Evolutionary conservation across 2,797 vertebrate species (phyloP).

Genomic region (Tapirus indicus): DNA sequence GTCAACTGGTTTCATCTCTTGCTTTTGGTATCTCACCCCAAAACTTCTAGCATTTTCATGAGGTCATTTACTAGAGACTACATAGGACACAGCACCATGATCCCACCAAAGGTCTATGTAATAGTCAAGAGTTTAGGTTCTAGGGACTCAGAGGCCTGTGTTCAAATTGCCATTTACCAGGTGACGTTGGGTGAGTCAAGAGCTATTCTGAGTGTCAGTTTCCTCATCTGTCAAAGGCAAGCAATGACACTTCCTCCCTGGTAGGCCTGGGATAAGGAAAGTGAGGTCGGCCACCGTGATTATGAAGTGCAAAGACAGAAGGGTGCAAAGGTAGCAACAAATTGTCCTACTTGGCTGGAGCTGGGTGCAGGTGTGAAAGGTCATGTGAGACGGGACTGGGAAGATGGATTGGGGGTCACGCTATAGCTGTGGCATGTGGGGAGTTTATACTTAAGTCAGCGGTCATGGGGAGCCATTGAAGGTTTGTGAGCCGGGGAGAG

Average conservation of each 20-base stretch:
- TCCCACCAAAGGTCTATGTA: not conserved
- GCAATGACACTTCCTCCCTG: not conserved
- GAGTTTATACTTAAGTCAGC: not conserved
- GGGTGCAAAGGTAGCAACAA: not conserved
- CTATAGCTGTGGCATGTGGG: not conserved
- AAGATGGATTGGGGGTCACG: accelerated
- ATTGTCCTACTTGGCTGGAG: not conserved
- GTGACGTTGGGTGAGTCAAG: not conserved
- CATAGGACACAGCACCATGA: not conserved
- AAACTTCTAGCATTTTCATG: not conserved
- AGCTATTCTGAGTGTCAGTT: not conserved
- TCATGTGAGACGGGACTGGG: not conserved
- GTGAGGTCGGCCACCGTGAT: not conserved
- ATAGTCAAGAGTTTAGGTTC: not conserved
- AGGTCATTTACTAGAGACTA: not conserved
- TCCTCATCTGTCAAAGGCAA: not conserved
- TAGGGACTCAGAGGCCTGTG: not conserved
- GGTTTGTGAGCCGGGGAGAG: not conserved
- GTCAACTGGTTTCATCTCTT: not conserved
- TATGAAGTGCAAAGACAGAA: not conserved
- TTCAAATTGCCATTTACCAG: not conserved
- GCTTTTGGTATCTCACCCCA: not conserved
- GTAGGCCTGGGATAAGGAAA: not conserved
- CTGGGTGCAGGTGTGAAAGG: not conserved
- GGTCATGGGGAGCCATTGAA: not conserved